These are phyloP conservation scores for Apteryx mantelli DNA, from an alignment of 2,113 vertebrate species.

Conservation along the genomic window DNA sequence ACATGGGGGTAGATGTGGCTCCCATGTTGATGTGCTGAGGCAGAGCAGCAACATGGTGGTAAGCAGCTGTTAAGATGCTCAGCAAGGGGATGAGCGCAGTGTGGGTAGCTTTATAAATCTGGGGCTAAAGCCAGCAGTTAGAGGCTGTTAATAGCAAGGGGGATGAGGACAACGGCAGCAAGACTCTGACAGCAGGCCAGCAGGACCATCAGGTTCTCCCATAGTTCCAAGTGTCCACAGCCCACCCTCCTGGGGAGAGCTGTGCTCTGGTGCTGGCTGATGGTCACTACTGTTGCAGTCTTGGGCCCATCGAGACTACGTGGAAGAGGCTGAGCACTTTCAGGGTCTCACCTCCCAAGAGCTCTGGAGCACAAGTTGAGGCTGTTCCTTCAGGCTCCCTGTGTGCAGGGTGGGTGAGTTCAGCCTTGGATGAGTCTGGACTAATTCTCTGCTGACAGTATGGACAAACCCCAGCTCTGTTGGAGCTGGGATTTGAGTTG, in stretches of 20 bases:
- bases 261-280: neutral
- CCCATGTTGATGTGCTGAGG: neutral
- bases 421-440: neutral
- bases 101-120: neutral
- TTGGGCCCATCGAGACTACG: neutral
- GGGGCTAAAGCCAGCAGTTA: neutral
- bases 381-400: neutral
- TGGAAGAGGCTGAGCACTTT: neutral
- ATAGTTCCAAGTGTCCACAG: too few relatives aligned
- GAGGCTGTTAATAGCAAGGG: neutral
- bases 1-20: neutral
- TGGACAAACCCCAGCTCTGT: neutral
- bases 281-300: neutral
- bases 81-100: neutral
- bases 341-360: neutral
- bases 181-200: neutral
- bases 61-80: neutral
- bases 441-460: neutral
- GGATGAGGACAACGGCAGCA: neutral
- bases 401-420: neutral
- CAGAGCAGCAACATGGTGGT: neutral
- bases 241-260: too few relatives aligned
- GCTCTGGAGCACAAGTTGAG: neutral
- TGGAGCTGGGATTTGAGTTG: neutral
- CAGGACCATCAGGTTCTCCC: neutral